These are phyloP conservation scores for Discoglossus pictus DNA, from an alignment of 2,797 vertebrate genomes.

Conservation along the genomic window DNA sequence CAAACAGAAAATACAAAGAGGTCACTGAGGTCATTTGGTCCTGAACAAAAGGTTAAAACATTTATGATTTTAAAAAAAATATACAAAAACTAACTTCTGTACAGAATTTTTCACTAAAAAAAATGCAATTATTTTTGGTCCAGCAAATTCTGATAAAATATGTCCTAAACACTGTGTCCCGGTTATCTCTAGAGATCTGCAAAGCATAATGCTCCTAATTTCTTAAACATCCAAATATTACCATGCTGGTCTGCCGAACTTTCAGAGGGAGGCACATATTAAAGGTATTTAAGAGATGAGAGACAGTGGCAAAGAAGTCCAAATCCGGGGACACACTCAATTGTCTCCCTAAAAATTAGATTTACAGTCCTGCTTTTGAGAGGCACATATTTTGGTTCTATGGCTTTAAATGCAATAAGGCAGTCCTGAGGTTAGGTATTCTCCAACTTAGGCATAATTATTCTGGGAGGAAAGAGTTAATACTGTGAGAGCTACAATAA, in stretches of 20 bases:
- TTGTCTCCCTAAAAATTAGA: no score
- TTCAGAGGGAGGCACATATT: not conserved
- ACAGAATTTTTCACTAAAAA: not conserved
- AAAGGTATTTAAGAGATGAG: no score
- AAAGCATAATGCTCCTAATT: not conserved
- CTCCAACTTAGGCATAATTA: not conserved
- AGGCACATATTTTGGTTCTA: not conserved
- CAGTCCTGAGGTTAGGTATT: not conserved
- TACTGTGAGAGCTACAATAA: not conserved
- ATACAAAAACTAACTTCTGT: not conserved
- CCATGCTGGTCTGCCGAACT: not conserved
- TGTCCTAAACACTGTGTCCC: no score
- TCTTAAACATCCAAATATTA: not conserved
- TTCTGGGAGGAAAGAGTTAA: not conserved
- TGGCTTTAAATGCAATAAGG: not conserved
- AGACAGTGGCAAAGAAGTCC: no score
- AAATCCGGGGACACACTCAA: no score
- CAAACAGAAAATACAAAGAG: not conserved
- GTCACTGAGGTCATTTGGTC: not conserved
- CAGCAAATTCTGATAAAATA: not conserved
- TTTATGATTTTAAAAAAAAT: no score
- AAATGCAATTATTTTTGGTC: not conserved
- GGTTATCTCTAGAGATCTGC: no score
- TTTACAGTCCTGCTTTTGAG: not conserved
- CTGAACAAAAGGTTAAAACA: not conserved